Percentiles rank a stretch among this genome's conserved stretches.
phyloP scores from a whole-genome alignment of 2,888 invertebrate species.

The Drosophila dives region DNA sequence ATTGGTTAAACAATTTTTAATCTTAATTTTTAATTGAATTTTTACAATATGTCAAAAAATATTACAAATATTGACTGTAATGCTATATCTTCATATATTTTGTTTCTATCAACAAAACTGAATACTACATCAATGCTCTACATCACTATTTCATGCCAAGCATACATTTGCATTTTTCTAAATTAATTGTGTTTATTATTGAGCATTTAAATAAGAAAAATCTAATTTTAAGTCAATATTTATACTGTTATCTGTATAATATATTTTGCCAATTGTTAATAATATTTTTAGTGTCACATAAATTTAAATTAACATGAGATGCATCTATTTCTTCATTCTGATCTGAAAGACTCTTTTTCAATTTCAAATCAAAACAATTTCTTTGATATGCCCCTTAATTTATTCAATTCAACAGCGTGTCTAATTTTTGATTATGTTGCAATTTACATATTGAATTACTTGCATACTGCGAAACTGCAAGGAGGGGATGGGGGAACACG shows the following conservation, averaged over 20 bases:
- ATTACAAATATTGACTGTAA: no score
- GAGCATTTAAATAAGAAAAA: neutral
- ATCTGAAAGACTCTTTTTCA: neutral
- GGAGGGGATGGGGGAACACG: neutral
- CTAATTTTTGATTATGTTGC: constrained; percentile 82
- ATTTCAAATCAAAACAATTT: constrained; percentile 10
- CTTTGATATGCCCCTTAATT: constrained; percentile 1
- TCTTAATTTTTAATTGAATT: no score
- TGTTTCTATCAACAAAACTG: no score
- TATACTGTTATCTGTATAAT: neutral
- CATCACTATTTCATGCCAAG: no score
- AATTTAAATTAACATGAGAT: neutral
- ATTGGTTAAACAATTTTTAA: no score
- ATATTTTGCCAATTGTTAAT: neutral
- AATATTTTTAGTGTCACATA: neutral
- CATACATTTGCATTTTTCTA: no score
- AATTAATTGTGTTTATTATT: no score
- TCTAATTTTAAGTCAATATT: neutral
- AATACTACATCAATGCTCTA: no score
- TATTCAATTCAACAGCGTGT: constrained; percentile 53
- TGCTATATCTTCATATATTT: no score
- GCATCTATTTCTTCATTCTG: neutral
- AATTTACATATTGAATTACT: constrained; percentile 81
- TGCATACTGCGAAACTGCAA: constrained; percentile 54
- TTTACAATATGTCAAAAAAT: no score